Base-by-base conservation (phyloP, 2,888 invertebrate genomes). In the Melieria omissa region DNA sequence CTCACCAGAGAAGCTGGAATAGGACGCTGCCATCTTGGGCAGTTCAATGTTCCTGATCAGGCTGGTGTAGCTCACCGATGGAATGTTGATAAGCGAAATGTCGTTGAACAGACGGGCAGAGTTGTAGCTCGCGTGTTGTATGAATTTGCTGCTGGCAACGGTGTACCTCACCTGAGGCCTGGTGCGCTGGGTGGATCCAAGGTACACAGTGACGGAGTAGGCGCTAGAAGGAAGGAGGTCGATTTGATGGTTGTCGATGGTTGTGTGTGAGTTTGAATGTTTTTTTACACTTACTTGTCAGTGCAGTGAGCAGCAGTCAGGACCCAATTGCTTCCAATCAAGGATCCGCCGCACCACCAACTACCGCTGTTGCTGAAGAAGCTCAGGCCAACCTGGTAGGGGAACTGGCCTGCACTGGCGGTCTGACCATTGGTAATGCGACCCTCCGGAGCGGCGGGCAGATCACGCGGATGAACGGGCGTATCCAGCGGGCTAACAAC, bases 81-180 rank as follows among this genome's bases (percentile, higher is more conserved):
- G 82, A 60, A 88, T 79, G 46, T 79, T 79, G 47, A 88, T 77
- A 16, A 79, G 67, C 0, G 82, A 76, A 70, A 83, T 83, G 41
- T 83, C 84, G 67, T 83, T 83, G 41, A 41, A 49, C 47, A 85
- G 78, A 14, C 76, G 80, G 45, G 60, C 71, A 57, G 67, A 55
- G 52, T 79, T 75, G 81, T 83, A 86, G 3, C 77, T 75, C 54
- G 84, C 81, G 73, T 88, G 87, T 46, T 77, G 72, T 71, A 80
- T 79, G 29, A 80, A 71, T 7, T 75, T 7, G 4, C 74, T 57
- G 73, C 72, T 79, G 67, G 12, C 29, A 3, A 79, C 77, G 55
- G 60, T 70, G 66, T 72, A 74, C 70, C 71, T 74, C 0, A 78
- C 70, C 60, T 76, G 65, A 47, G 79, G 77, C 7, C 65, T 73